Percentiles rank a stretch among this genome's conserved stretches.
These are phyloP conservation scores for Parasteatoda tepidariorum DNA, from an alignment of 1,140 invertebrate genomes.

Conservation along the genomic window DNA sequence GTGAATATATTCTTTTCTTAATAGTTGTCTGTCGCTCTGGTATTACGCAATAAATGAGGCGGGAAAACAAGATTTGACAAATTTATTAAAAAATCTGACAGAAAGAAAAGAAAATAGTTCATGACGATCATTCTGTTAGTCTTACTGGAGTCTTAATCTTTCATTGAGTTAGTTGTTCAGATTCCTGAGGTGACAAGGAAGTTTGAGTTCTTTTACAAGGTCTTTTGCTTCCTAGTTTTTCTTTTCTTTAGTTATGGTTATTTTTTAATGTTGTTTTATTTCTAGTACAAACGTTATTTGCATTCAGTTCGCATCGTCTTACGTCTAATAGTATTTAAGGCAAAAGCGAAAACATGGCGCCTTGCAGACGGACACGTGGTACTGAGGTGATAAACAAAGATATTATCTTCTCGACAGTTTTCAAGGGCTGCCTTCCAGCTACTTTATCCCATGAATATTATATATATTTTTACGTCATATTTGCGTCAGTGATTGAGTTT, in stretches of 20 bases:
- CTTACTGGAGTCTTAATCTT: conserved; percentile 13
- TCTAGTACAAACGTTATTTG: conserved; percentile 33
- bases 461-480: neutral
- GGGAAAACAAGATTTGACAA: neutral
- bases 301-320: conserved; percentile 1
- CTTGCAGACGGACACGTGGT: conserved; percentile 11
- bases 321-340: neutral
- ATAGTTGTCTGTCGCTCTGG: too few relatives aligned
- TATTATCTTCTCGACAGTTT: conserved; percentile 17
- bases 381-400: conserved; percentile 37
- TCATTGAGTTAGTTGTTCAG: neutral
- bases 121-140: neutral
- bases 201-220: conserved; percentile 40
- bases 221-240: conserved; percentile 30
- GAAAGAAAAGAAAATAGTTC: too few relatives aligned
- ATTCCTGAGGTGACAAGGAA: conserved; percentile 36
- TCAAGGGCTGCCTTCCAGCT: neutral
- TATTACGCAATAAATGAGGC: neutral
- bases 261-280: neutral
- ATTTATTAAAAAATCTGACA: too few relatives aligned
- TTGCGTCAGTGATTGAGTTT: neutral
- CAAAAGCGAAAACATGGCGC: conserved; percentile 25
- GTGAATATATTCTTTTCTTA: too few relatives aligned
- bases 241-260: neutral
- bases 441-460: neutral